phyloP scores from a whole-genome alignment of 2,888 invertebrate species.

The Shargacucullia verbasci region DNA sequence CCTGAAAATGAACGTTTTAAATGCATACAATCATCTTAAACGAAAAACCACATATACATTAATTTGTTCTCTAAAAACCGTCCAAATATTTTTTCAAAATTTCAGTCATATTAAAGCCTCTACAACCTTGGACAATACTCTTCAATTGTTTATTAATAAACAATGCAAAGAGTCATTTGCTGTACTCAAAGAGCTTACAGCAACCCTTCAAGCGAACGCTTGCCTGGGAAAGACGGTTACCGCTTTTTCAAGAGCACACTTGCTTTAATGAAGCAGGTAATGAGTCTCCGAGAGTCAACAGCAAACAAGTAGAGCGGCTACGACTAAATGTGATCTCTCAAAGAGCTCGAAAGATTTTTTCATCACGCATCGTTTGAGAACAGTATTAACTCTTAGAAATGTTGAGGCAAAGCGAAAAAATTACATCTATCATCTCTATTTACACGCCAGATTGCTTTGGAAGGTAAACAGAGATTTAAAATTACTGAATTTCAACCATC shows the following conservation, averaged over 20 bases:
- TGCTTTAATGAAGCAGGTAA: conserved; percentile 84
- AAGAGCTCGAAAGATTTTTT: conserved; percentile 43
- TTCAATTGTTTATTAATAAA: conserved; percentile 44
- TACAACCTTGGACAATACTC: conserved; percentile 26
- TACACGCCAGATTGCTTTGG: conserved; percentile 20
- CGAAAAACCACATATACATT: too few species aligned
- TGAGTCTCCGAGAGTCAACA: conserved; percentile 76
- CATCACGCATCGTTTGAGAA: conserved; percentile 38
- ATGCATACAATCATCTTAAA: too few species aligned
- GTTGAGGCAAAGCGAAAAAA: conserved; percentile 22
- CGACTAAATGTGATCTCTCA: conserved; percentile 55
- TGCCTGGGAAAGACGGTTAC: conserved; percentile 59
- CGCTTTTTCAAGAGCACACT: conserved; percentile 72
- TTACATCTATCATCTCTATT: conserved; percentile 26
- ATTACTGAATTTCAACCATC: too few species aligned
- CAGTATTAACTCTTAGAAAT: conserved; percentile 21
- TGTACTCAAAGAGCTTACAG: conserved; percentile 32
- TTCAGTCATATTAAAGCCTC: not conserved
- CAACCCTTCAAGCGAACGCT: conserved; percentile 28
- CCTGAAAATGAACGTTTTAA: too few species aligned
- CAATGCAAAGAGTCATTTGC: conserved; percentile 19
- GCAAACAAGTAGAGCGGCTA: conserved; percentile 68
- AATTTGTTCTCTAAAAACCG: too few species aligned
- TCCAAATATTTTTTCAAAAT: too few species aligned
- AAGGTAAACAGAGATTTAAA: conserved; percentile 7